Conservation (phyloP, 2,888 invertebrate genomes). For the Nomada fucata region DNA sequence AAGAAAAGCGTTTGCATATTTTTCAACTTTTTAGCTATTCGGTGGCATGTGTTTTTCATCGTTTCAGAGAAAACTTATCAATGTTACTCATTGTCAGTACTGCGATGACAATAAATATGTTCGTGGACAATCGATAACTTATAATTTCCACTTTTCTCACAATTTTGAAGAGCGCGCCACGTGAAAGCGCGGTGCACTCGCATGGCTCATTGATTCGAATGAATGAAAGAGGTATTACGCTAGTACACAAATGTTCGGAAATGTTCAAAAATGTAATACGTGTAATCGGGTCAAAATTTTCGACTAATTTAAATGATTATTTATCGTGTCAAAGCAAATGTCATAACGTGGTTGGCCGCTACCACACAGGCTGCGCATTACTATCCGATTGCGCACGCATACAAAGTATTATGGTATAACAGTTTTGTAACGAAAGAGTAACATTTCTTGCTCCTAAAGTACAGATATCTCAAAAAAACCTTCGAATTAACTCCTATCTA, state of each 20-base stretch:
- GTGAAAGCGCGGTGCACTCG: slow-evolving; percentile 31
- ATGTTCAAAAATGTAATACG: not conserved
- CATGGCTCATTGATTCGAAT: slow-evolving; percentile 1
- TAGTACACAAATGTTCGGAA: not conserved
- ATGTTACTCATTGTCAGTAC: not conserved
- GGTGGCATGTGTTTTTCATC: not conserved
- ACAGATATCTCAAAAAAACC: not conserved
- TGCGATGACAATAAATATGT: not conserved
- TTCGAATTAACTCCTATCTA: not conserved
- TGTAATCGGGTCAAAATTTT: slow-evolving; percentile 4
- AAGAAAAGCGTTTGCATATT: not conserved
- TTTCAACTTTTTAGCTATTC: not conserved
- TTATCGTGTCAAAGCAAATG: slow-evolving; percentile 12
- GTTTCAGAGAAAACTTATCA: not conserved
- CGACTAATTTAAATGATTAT: slow-evolving; percentile 10
- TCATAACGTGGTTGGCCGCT: slow-evolving; percentile 34
- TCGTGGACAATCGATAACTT: slow-evolving; percentile 3
- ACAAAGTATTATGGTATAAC: not conserved
- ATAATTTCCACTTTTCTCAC: not conserved
- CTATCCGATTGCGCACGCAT: slow-evolving; percentile 44
- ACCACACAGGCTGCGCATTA: slow-evolving; percentile 30
- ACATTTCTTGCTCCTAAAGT: not conserved
- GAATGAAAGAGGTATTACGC: not conserved
- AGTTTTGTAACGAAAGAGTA: not conserved
- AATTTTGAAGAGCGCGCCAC: slow-evolving; percentile 46